Evolutionary conservation across 2,888 invertebrate genomes (phyloP).

Genomic region (Trimorus sp.): DNA sequence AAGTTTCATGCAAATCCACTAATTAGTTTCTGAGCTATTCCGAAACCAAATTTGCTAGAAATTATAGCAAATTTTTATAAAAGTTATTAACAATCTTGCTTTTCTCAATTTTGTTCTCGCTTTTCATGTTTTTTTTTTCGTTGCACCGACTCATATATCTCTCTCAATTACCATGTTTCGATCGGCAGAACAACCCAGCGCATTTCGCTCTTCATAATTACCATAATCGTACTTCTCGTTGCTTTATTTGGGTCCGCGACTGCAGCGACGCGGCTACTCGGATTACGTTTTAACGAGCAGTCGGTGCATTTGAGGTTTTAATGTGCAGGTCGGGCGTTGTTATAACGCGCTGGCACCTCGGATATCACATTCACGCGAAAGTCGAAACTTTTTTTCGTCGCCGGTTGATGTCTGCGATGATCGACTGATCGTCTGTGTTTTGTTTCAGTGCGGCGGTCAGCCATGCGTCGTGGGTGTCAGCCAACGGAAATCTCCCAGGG

Average conservation of each 20-base stretch:
- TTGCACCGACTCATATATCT: conserved; percentile 33
- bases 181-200: conserved; percentile 43
- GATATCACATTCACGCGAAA: too few relatives aligned
- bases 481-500: conserved; percentile 77
- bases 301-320: conserved; percentile 61
- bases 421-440: conserved; percentile 44
- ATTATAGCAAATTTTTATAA: too few relatives aligned
- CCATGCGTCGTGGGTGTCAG: conserved; percentile 75
- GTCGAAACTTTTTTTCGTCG: conserved; percentile 26
- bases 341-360: conserved; percentile 7
- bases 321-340: conserved; percentile 41
- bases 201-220: conserved; percentile 56
- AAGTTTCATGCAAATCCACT: too few relatives aligned
- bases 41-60: too few relatives aligned
- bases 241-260: conserved; percentile 45
- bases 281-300: conserved; percentile 61
- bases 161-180: conserved; percentile 38
- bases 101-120: too few relatives aligned
- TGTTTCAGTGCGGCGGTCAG: conserved; percentile 78
- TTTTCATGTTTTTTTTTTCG: conserved; percentile 33
- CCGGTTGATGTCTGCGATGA: neutral
- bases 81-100: too few relatives aligned
- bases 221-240: conserved; percentile 52
- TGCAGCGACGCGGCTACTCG: conserved; percentile 41
- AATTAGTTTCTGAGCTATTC: too few relatives aligned